phyloP scores from a whole-genome alignment of 1,140 invertebrate genomes.

The Ericerus pela region DNA sequence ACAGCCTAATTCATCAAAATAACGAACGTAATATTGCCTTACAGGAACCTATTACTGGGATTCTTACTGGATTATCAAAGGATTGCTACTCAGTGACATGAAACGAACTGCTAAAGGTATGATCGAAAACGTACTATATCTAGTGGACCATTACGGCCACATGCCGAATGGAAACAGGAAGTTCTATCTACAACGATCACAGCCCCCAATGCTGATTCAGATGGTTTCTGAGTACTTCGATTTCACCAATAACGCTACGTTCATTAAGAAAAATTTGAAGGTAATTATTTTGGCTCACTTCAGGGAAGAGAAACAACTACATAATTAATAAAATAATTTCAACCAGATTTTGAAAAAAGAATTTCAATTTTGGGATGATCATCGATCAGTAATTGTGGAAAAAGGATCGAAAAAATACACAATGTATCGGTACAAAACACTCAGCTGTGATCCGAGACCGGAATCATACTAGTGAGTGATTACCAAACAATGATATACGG shows the following conservation, averaged over 20 bases:
- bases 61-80: constrained; percentile 71
- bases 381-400: constrained; percentile 39
- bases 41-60: constrained; percentile 63
- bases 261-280: constrained; percentile 40
- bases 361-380: constrained; percentile 61
- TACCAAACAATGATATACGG: constrained; percentile 11
- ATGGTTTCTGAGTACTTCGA: constrained; percentile 59
- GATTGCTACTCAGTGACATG: constrained; percentile 61
- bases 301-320: no score
- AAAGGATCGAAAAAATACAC: constrained; percentile 39
- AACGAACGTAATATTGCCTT: no score
- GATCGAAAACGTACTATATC: constrained; percentile 53
- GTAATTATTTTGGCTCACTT: constrained; percentile 19
- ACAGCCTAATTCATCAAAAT: no score
- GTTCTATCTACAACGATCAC: constrained; percentile 60
- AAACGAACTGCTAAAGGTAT: constrained; percentile 53
- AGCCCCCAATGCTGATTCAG: constrained; percentile 59
- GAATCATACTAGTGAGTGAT: constrained; percentile 55
- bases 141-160: constrained; percentile 49
- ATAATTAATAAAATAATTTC: background rate
- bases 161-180: constrained; percentile 62
- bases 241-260: constrained; percentile 46
- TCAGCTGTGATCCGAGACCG: constrained; percentile 49
- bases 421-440: constrained; percentile 38
- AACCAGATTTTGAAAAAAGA: constrained; percentile 55